Evolutionary conservation across 2,888 invertebrate species (phyloP).

Genomic region (Unio delphinus): DNA sequence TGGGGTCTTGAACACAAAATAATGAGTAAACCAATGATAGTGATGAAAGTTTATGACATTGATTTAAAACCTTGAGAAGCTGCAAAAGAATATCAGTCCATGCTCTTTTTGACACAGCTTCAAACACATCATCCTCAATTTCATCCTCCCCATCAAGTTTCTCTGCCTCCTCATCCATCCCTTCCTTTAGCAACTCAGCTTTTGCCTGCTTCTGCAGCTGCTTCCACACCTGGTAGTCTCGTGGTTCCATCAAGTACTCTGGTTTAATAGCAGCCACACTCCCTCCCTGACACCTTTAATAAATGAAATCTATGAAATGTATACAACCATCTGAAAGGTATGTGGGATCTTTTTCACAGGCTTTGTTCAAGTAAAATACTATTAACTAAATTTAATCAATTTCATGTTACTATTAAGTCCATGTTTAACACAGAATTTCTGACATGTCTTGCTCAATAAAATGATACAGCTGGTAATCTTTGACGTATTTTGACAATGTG

Average conservation of each 20-base stretch:
- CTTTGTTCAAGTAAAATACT: neutral
- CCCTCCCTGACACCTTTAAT: constrained; percentile 67
- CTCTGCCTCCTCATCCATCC: constrained; percentile 42
- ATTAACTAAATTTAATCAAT: constrained; percentile 1
- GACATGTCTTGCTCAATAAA: no score
- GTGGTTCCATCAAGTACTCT: constrained; percentile 69
- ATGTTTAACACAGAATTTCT: no score
- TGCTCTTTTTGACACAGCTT: constrained; percentile 69
- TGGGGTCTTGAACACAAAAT: no score
- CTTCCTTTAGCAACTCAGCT: constrained; percentile 46
- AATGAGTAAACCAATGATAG: neutral
- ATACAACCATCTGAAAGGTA: neutral
- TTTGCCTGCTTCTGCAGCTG: constrained; percentile 59
- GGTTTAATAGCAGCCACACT: constrained; percentile 69
- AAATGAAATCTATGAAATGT: neutral
- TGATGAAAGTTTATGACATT: neutral
- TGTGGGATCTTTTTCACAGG: neutral
- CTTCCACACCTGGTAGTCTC: constrained; percentile 68
- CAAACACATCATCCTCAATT: constrained; percentile 68
- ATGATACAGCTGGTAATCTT: no score
- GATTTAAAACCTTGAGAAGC: constrained; percentile 63
- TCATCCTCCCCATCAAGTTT: constrained; percentile 57
- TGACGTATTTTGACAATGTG: no score
- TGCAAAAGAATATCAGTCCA: constrained; percentile 71
- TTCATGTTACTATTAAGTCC: neutral